Conservation (phyloP, 2,113 vertebrate species). For the Ciconia stormi region DNA sequence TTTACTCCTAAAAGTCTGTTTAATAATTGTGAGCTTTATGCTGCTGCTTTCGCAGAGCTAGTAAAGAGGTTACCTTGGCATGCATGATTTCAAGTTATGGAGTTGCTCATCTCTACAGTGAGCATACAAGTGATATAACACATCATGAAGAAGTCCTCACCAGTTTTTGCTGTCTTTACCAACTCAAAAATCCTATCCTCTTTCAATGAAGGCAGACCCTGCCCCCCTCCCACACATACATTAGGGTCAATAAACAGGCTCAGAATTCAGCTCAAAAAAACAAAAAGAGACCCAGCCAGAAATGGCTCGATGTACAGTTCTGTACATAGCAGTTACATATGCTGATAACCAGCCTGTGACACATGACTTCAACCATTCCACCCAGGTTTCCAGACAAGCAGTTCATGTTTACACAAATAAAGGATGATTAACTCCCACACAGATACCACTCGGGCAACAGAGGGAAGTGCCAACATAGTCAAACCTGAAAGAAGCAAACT, state of each 20-base stretch:
- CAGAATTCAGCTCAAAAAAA: not conserved
- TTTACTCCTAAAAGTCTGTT: not conserved
- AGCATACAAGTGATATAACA: not conserved
- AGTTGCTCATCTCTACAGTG: not conserved
- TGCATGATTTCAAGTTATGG: not conserved
- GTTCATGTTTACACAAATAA: not conserved
- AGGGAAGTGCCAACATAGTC: not conserved
- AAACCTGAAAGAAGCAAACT: not conserved
- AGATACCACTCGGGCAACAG: not conserved
- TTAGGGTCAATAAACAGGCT: not conserved
- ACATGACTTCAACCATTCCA: not conserved
- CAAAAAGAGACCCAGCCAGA: not conserved
- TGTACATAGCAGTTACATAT: not conserved
- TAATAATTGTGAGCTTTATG: not conserved
- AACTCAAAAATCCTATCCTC: not conserved
- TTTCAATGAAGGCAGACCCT: not conserved
- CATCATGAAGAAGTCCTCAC: not conserved
- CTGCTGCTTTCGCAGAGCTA: not conserved
- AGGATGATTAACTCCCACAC: not conserved
- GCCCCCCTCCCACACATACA: rapidly evolving
- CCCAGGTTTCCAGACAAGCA: not conserved
- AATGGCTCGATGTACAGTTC: not conserved
- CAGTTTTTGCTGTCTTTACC: not conserved
- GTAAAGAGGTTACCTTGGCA: not conserved
- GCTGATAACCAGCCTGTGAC: not conserved